Evolutionary conservation across 2,797 vertebrate species (phyloP).

Genomic region (Falco novaeseelandiae): DNA sequence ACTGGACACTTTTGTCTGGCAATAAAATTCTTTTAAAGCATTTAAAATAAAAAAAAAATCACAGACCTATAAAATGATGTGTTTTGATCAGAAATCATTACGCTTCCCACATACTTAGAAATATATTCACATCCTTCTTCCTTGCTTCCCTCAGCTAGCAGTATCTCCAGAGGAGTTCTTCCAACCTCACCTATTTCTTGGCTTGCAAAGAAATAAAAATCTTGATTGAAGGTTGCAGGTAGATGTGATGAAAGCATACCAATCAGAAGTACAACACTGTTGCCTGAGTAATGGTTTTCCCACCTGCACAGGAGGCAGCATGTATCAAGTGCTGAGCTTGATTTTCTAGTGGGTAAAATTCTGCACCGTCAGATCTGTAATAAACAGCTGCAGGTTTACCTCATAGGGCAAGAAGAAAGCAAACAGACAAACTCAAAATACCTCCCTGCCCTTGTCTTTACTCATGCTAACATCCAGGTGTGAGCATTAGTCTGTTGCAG

Average conservation of each 20-base stretch:
- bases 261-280: background rate
- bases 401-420: background rate
- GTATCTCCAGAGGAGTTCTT: slow-evolving; percentile 7
- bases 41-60: background rate
- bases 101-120: background rate
- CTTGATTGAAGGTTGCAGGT: background rate
- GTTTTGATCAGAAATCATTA: slow-evolving; percentile 1
- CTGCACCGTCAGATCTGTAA: background rate
- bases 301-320: background rate
- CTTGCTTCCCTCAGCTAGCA: background rate
- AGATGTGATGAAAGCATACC: slow-evolving; percentile 18
- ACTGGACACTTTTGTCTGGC: background rate
- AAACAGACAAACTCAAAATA: background rate
- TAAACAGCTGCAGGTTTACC: background rate
- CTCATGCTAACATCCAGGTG: background rate
- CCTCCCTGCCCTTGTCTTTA: background rate
- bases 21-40: background rate
- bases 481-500: background rate
- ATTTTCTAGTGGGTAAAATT: background rate
- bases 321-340: background rate
- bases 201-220: slow-evolving; percentile 24
- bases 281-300: slow-evolving; percentile 30
- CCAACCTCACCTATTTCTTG: slow-evolving; percentile 14
- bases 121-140: background rate
- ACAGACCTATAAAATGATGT: background rate